Evolutionary conservation across 1,140 invertebrate genomes (phyloP).

Genomic region (Prorops nasuta): DNA sequence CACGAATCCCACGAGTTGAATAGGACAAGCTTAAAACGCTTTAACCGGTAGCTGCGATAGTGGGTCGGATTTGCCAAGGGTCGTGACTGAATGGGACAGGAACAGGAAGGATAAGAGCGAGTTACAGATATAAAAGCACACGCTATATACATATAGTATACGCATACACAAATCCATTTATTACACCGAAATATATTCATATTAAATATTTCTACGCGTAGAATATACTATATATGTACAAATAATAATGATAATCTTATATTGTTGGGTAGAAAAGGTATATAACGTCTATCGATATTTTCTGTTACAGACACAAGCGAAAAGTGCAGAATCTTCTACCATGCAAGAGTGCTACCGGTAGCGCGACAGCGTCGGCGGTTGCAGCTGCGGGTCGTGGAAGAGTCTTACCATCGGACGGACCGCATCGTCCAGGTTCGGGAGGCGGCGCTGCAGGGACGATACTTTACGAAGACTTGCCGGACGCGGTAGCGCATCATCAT

Average conservation of each 20-base stretch:
- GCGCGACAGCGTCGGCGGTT: constrained; percentile 51
- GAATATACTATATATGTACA: too few species aligned
- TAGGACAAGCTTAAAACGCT: constrained; percentile 14
- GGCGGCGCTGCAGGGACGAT: constrained; percentile 50
- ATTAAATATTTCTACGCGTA: too few species aligned
- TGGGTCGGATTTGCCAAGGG: background rate
- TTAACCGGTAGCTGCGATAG: constrained; percentile 1
- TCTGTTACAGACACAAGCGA: constrained; percentile 66
- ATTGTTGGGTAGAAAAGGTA: too few species aligned
- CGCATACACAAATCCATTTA: too few species aligned
- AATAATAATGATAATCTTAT: too few species aligned
- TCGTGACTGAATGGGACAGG: too few species aligned
- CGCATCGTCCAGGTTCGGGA: constrained; percentile 38
- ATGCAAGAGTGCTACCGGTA: constrained; percentile 66
- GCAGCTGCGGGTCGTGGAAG: constrained; percentile 52
- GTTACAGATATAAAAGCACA: too few species aligned
- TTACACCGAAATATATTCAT: too few species aligned
- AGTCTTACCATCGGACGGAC: constrained; percentile 32
- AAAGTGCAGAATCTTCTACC: constrained; percentile 71
- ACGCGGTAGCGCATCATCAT: constrained; percentile 49
- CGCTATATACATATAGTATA: too few species aligned
- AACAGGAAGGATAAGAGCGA: too few species aligned
- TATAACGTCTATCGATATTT: too few species aligned
- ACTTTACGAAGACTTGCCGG: constrained; percentile 66
- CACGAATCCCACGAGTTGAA: constrained; percentile 16